Evolutionary conservation across 53 echinoderm and acorn worm species (phyloP), one percentile per base, ranked within the genome.

Genomic region (Luidia sarsii): DNA sequence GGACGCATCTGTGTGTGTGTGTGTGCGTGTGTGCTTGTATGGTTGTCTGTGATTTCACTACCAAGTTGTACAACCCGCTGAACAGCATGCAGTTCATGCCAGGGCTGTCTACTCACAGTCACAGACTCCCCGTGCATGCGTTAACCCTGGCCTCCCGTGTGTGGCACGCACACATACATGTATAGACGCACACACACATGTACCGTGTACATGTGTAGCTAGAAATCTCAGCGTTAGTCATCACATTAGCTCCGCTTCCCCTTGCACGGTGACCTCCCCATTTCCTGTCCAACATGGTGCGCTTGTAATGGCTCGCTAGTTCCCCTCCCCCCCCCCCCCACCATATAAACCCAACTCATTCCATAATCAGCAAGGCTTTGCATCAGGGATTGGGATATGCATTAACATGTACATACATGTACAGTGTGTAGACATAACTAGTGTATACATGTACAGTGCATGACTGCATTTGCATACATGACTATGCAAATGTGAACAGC

Each of bases 241-340:
- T 80, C 81, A 65, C 65, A 80, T 80, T 80, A 80, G 50, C 65
- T 50, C 46, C 51, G 64, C 52, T 80, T 80, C 81, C 80, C 81
- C 11, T 45, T 77, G 77, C 77, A 45, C 28, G 15, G 57, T 77
- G 77, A 77, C 77, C 77, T 77, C 77, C 77, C 48, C 10, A 46
- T 77, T 77, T 77, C 77, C 77, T 77, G 77, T n/a, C 77, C 60
- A 43, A 39, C 77, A 59, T 77, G n/a, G 11, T 41, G 67, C 22
- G 77, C 46, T 43, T 77, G 45, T 30, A 60, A 60, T 57, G 41
- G 28, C 45, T 77, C 46, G 15, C 77, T 10, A 29, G 64, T 74
- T 24, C 25, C 39, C 57, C 37, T 74, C 56, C 39, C n/a, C n/a
- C n/a, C 41, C 6, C 41, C 11, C 41, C 6, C 6, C 41, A 41